These are phyloP conservation scores for Knipowitschia caucasica DNA, from an alignment of 2,797 vertebrate species.

Conservation along the genomic window DNA sequence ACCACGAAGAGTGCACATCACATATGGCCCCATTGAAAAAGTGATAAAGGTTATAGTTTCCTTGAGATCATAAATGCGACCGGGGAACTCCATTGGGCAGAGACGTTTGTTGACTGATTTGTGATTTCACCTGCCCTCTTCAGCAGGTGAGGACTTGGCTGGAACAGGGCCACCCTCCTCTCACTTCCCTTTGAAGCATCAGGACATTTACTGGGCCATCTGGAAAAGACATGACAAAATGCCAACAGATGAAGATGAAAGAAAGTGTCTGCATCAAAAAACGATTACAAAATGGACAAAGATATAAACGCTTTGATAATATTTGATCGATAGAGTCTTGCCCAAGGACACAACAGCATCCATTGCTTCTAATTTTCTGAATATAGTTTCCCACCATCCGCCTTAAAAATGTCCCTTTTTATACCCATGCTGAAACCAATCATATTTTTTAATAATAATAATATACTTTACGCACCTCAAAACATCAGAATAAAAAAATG, in stretches of 20 bases:
- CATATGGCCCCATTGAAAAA: too few relatives aligned
- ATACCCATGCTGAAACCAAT: too few relatives aligned
- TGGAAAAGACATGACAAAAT: conserved; percentile 6
- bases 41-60: conserved; percentile 7
- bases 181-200: neutral
- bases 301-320: too few relatives aligned
- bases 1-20: too few relatives aligned
- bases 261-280: neutral
- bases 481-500: too few relatives aligned
- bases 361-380: too few relatives aligned
- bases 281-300: neutral
- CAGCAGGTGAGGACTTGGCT: neutral
- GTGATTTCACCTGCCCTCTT: conserved; percentile 15
- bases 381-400: too few relatives aligned
- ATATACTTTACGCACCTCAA: too few relatives aligned
- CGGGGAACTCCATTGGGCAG: conserved; percentile 42
- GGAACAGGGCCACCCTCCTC: neutral
- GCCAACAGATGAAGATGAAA: neutral
- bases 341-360: too few relatives aligned
- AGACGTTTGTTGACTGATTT: conserved; percentile 28
- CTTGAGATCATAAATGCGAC: conserved; percentile 38
- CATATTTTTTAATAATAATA: too few relatives aligned
- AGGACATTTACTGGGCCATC: neutral
- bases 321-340: too few relatives aligned
- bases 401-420: too few relatives aligned